Conservation (phyloP, 2,888 invertebrate genomes). For the Amaurobius ferox region DNA sequence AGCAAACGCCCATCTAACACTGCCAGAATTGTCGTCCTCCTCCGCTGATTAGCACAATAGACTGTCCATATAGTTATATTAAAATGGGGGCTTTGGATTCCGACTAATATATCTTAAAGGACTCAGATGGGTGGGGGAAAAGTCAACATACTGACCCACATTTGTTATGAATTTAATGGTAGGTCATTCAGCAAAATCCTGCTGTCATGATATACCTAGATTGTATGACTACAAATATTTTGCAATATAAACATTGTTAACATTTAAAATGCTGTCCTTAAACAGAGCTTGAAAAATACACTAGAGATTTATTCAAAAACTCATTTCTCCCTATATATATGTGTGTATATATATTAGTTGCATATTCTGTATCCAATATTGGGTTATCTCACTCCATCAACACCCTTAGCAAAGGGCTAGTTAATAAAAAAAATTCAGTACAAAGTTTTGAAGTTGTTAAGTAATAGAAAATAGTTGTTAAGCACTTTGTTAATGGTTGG, state of each 20-base stretch:
- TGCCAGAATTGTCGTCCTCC: slow-evolving; percentile 71
- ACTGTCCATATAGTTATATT: slow-evolving; percentile 71
- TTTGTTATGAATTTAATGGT: slow-evolving; percentile 42
- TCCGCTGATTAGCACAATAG: slow-evolving; percentile 73
- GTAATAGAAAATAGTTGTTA: too few relatives aligned
- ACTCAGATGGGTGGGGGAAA: slow-evolving; percentile 45
- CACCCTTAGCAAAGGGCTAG: too few relatives aligned
- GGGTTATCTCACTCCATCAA: too few relatives aligned
- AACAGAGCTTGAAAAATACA: slow-evolving; percentile 60
- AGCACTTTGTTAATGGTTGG: too few relatives aligned
- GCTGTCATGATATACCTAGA: slow-evolving; percentile 54
- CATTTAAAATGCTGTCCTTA: slow-evolving; percentile 50
- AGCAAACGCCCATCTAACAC: slow-evolving; percentile 75
- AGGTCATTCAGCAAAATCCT: slow-evolving; percentile 36
- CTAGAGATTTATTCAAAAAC: too few relatives aligned
- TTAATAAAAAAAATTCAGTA: too few relatives aligned
- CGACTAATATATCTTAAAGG: slow-evolving; percentile 41
- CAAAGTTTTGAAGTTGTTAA: too few relatives aligned
- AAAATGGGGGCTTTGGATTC: slow-evolving; percentile 36
- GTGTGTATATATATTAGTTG: too few relatives aligned
- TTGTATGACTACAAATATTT: slow-evolving; percentile 59
- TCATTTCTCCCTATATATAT: too few relatives aligned
- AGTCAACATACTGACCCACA: slow-evolving; percentile 39
- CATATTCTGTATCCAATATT: too few relatives aligned
- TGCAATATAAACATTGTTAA: slow-evolving; percentile 64